These are phyloP conservation scores for Drosophila grimshawi DNA, from an alignment of 1,140 invertebrate species.

Conservation along the genomic window DNA sequence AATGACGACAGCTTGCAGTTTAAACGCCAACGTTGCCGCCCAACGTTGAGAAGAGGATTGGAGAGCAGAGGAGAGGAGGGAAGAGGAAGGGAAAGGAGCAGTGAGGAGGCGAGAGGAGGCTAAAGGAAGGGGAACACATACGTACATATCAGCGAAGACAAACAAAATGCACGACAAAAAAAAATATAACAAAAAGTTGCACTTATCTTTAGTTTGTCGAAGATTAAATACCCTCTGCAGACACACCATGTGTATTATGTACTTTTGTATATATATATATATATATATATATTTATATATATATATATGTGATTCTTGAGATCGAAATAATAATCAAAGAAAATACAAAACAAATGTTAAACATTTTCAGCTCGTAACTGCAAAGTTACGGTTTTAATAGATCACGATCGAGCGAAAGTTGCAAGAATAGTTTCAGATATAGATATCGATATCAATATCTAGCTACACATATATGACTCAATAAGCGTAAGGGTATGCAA, in stretches of 20 bases:
- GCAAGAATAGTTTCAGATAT: too few relatives aligned
- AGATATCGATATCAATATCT: too few relatives aligned
- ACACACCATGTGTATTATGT: not conserved
- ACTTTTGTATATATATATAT: too few relatives aligned
- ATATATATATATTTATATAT: too few relatives aligned
- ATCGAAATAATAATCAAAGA: too few relatives aligned
- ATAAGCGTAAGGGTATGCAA: constrained; percentile 1
- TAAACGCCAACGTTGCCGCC: constrained; percentile 30
- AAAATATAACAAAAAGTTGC: constrained; percentile 3
- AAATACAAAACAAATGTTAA: too few relatives aligned
- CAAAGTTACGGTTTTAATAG: too few relatives aligned
- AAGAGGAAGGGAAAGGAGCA: not conserved
- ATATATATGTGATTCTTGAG: too few relatives aligned
- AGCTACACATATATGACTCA: too few relatives aligned
- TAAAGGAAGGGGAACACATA: constrained; percentile 12
- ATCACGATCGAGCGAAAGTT: too few relatives aligned
- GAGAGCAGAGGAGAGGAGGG: not conserved
- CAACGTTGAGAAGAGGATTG: not conserved
- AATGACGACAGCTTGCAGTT: constrained; percentile 61
- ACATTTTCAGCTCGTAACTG: too few relatives aligned
- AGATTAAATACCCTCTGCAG: not conserved
- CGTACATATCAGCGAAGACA: constrained; percentile 41
- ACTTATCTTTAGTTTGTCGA: not conserved
- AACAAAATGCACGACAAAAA: constrained; percentile 46
- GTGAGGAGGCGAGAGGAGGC: not conserved